Conservation (phyloP, 2,113 vertebrate genomes). For the Myrmophylax atrothorax region DNA sequence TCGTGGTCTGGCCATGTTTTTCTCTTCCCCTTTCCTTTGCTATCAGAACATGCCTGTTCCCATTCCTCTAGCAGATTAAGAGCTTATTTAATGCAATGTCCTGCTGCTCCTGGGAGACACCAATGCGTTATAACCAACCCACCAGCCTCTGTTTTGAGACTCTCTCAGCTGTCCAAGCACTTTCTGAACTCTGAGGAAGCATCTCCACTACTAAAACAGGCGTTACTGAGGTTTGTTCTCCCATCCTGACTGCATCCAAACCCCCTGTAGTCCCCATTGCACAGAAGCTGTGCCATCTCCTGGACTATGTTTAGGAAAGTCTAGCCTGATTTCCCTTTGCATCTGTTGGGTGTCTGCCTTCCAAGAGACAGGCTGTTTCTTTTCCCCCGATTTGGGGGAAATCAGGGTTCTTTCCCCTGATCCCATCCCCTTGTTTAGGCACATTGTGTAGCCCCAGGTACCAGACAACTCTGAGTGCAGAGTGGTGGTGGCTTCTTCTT, state of each 20-base stretch:
- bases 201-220: neutral
- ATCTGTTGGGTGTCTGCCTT: neutral
- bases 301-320: neutral
- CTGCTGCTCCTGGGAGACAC: neutral
- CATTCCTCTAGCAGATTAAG: neutral
- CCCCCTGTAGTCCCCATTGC: too few relatives aligned
- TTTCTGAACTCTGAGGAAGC: neutral
- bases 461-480: rapidly evolving
- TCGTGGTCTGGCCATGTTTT: neutral
- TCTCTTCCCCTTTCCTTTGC: neutral
- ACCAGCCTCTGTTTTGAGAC: neutral
- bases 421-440: rapidly evolving
- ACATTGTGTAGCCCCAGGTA: neutral
- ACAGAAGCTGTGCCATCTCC: neutral
- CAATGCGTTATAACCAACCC: neutral
- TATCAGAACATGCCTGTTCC: neutral
- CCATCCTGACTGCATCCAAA: neutral
- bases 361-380: too few relatives aligned
- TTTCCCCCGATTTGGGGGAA: neutral
- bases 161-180: rapidly evolving
- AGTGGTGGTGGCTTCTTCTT: neutral
- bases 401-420: neutral
- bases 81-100: neutral
- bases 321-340: neutral
- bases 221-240: rapidly evolving